Evolutionary conservation across 2,797 vertebrate species (phyloP).

Genomic region (Periparus ater): DNA sequence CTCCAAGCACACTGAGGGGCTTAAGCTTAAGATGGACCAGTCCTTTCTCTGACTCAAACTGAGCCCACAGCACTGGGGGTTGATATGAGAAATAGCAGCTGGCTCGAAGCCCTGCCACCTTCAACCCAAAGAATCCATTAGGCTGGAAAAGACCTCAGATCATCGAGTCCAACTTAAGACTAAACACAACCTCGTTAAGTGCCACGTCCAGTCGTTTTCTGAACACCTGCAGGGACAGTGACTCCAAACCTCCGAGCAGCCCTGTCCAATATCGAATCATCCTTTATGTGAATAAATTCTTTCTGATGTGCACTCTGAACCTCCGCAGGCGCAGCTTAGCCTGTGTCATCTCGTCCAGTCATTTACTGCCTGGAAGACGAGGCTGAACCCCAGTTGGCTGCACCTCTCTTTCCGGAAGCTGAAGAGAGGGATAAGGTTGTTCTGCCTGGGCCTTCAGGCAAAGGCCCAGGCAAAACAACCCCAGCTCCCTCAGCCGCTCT

Average conservation of each 20-base stretch:
- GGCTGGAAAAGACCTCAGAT: neutral
- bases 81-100: accelerated
- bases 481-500: neutral
- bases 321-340: accelerated
- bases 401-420: accelerated
- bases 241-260: neutral
- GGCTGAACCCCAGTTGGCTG: accelerated
- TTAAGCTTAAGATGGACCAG: accelerated
- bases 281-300: neutral
- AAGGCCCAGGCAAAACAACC: too few species aligned
- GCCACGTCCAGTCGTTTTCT: neutral
- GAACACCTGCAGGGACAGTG: neutral
- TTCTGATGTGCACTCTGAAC: neutral
- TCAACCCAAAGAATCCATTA: neutral
- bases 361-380: neutral
- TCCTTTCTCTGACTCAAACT: neutral
- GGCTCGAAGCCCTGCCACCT: neutral
- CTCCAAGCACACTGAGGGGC: accelerated
- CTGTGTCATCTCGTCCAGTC: too few species aligned
- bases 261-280: neutral
- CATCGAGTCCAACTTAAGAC: accelerated
- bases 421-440: neutral
- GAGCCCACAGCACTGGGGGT: accelerated
- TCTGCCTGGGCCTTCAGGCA: too few species aligned
- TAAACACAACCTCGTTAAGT: neutral